Base-by-base conservation (phyloP, 2,113 vertebrate genomes). In the Clarias gariepinus region DNA sequence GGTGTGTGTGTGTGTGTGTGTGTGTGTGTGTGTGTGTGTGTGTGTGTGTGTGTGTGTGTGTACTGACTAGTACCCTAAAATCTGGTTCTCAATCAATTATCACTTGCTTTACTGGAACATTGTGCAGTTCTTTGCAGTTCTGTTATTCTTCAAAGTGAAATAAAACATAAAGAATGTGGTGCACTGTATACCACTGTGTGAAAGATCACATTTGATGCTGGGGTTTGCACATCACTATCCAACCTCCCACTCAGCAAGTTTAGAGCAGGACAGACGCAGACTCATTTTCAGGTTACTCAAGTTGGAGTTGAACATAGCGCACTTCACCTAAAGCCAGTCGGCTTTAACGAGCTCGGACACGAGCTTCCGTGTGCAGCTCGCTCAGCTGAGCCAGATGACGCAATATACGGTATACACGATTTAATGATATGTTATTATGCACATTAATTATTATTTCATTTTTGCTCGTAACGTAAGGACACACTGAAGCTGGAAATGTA, bases 21-120 rank as follows among this genome's bases (percentile, higher is more conserved):
- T 73, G 83, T 81, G 36, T 41, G 23, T 23, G 82, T 83, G 69
- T 73, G 83, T 81, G 36, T 41, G 25, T 9, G 18, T 36, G 33
- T 36, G 81, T 82, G 18, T 82, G 63, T 81, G 78, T 57, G 55
- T 81, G 82, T 83, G 69, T 73, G 83, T 81, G 36, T 41, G 23
- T 23, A 76, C 11, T 15, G 73, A 53, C 10, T 15, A 76, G 41
- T 13, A 41, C 13, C 21, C 73, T 15, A 25, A 52, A 41, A 52
- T 52, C 13, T 25, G 3, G 2, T 21, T 11, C 19, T 23, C 47
- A 47, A 73, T 73, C 19, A 21, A 9, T 36, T 36, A 19, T 47
- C 36, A 41, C 41, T 47, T 13, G 73, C 23, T 76, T 76, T 5
- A 36, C 19, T 41, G 69, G 33, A 73, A 41, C 33, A 41, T 28